Evolutionary conservation across 1,140 invertebrate genomes (phyloP).

Genomic region (Antheraea mylitta): DNA sequence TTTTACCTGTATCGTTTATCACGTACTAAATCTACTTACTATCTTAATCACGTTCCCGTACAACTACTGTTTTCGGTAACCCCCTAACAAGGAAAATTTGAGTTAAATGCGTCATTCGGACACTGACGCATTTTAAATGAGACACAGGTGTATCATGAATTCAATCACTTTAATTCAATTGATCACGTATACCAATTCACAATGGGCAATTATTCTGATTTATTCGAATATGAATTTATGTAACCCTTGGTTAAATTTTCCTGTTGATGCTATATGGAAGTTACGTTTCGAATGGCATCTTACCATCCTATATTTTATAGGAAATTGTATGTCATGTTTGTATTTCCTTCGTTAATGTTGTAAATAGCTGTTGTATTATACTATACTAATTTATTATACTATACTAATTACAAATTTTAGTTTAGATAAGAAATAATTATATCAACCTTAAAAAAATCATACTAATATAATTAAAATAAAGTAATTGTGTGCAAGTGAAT

Average conservation of each 20-base stretch:
- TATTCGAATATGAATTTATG: neutral
- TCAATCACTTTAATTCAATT: neutral
- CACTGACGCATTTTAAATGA: constrained; percentile 9
- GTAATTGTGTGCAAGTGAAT: too few species aligned
- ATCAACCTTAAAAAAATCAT: too few species aligned
- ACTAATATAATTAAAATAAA: too few species aligned
- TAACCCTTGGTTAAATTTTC: neutral
- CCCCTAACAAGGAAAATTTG: constrained; percentile 9
- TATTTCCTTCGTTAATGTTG: too few species aligned
- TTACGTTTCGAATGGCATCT: neutral
- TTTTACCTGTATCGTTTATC: neutral
- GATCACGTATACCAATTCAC: constrained; percentile 9
- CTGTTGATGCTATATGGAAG: neutral
- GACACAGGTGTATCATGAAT: constrained; percentile 6
- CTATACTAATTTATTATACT: too few species aligned
- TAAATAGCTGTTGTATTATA: too few species aligned
- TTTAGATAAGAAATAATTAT: too few species aligned
- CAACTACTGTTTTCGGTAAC: neutral
- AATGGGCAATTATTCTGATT: constrained; percentile 9
- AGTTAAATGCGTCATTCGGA: constrained; percentile 10
- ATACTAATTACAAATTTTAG: too few species aligned
- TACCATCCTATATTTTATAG: too few species aligned
- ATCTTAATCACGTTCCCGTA: neutral
- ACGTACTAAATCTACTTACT: neutral
- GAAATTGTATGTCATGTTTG: too few species aligned